phyloP scores from a whole-genome alignment of 2,113 vertebrate genomes.

The Sardina pilchardus region DNA sequence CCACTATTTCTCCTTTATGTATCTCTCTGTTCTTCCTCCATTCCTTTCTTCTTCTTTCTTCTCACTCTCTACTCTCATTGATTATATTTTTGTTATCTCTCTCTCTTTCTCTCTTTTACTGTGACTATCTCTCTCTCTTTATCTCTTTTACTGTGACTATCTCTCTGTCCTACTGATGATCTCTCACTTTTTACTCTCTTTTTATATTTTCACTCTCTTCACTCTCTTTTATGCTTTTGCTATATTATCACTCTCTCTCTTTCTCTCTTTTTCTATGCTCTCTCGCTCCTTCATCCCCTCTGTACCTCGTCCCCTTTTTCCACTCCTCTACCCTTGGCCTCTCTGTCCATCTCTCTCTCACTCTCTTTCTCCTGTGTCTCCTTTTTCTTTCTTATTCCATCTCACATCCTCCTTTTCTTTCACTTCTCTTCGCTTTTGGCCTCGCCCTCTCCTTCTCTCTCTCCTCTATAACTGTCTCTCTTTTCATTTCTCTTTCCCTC shows the following conservation, averaged over 20 bases:
- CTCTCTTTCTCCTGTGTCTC: slow-evolving; percentile 71
- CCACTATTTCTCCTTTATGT: background rate
- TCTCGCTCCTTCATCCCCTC: too few species aligned
- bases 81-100: background rate
- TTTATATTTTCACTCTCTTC: slow-evolving; percentile 67
- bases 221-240: slow-evolving; percentile 51
- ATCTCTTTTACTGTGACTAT: too few species aligned
- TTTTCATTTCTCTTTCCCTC: background rate
- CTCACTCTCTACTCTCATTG: background rate
- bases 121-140: slow-evolving; percentile 40
- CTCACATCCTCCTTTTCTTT: too few species aligned
- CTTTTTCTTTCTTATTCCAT: too few species aligned
- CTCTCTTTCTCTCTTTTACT: background rate
- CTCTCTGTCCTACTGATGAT: slow-evolving; percentile 50
- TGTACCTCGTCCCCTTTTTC: background rate
- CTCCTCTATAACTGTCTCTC: background rate
- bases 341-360: slow-evolving; percentile 21
- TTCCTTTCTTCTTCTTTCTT: slow-evolving; percentile 22
- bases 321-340: background rate
- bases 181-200: slow-evolving; percentile 69
- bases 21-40: slow-evolving; percentile 25
- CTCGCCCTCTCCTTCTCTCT: background rate
- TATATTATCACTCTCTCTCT: slow-evolving; percentile 41
- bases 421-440: too few species aligned
- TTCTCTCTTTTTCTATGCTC: slow-evolving; percentile 53